A percentile compares a stretch with the other conserved stretches of the same genome.
Conservation (phyloP, 2,888 invertebrate genomes). For the Drosophila nigritarsus region DNA sequence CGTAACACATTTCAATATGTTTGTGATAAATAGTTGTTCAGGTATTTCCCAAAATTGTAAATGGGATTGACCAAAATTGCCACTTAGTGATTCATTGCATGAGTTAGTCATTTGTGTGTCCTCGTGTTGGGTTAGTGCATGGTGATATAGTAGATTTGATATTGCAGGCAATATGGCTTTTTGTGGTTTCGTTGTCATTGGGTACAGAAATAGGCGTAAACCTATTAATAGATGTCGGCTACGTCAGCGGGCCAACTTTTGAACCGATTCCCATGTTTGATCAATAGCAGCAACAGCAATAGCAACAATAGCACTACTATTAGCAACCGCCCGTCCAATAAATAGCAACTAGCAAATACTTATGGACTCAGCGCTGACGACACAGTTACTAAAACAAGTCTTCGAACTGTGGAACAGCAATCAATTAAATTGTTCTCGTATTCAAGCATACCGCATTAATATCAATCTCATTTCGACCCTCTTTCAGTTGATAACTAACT, state of each 20-base stretch:
- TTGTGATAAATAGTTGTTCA: not conserved
- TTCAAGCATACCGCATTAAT: constrained; percentile 2
- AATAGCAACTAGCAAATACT: constrained; percentile 8
- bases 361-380: not conserved
- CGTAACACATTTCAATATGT: not conserved
- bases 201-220: constrained; percentile 29
- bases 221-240: constrained; percentile 56
- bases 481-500: constrained; percentile 51
- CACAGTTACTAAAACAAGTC: constrained; percentile 3
- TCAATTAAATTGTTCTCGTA: constrained; percentile 25
- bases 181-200: constrained; percentile 17
- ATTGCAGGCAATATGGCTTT: constrained; percentile 11
- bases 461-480: not conserved
- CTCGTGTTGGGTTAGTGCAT: constrained; percentile 2
- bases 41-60: not conserved
- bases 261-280: constrained; percentile 54
- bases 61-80: not conserved
- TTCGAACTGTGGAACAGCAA: constrained; percentile 24
- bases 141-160: not conserved
- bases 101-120: constrained; percentile 1
- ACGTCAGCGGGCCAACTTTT: constrained; percentile 53
- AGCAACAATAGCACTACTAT: constrained; percentile 26
- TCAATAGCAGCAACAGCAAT: constrained; percentile 52
- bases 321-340: constrained; percentile 12
- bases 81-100: not conserved